Base-by-base conservation (phyloP, 2,113 vertebrate genomes). In the Ophthalmotilapia sp. region DNA sequence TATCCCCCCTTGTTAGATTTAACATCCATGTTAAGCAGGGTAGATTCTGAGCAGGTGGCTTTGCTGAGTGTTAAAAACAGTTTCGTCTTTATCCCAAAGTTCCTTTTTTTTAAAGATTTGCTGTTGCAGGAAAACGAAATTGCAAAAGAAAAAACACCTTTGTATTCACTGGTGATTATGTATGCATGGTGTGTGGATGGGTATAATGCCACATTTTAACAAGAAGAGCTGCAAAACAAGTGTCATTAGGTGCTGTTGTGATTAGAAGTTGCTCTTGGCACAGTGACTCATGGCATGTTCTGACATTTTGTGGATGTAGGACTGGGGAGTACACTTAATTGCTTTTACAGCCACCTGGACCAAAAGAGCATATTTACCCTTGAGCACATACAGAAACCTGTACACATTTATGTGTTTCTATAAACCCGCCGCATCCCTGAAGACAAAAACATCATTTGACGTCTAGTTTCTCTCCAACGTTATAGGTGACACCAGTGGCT, bases 401-500 rank as follows among this genome's bases (percentile, higher is more conserved):
- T 55, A n/a, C 12, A 2, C 53, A 29, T 80, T 70, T 79, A 21
- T 84, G 42, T 49, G 80, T 89, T 40, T 83, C 23, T 0, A 1
- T 65, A 54, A 58, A 77, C 17, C 73, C 1, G 2, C 26, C 15
- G 11, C 73, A 31, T 77, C 15, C 73, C 45, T 33, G 26, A 51
- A 77, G 73, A 77, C 26, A 51, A 77, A 51, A 77, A n/a, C 29
- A 77, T n/a, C 6, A 33, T 77, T 51, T 77, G 45, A 77, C 2
- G 2, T 33, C 73, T 31, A 51, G 45, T 51, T 4, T 5, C 23
- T 15, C 60, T 80, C 60, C 81, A 17, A 80, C 55, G 13, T 42
- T 85, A 3, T 79, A 99, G 99, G 98, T 99, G 91, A 97, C 98
- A 36, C 99, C 99, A 0, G 96, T 98, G 80, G 98, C 98, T 0